Evolutionary conservation across 2,797 vertebrate genomes (phyloP).

Genomic region (Pangasius djambal): DNA sequence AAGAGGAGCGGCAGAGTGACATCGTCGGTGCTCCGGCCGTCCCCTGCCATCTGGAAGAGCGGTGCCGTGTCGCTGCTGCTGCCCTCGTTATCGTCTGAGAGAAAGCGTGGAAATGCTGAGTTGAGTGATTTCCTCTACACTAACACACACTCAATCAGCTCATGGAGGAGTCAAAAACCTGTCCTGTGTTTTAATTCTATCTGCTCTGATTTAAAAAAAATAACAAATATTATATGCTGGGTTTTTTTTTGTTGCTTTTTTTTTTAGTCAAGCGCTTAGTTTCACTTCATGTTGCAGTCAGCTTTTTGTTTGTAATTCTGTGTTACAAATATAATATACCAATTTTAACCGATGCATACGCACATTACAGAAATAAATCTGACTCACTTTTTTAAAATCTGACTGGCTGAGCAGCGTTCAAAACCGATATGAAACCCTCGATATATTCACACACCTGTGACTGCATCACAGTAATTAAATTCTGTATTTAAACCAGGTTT

Average conservation of each 20-base stretch:
- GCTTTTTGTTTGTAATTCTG: no score
- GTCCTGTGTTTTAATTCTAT: neutral
- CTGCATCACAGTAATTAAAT: neutral
- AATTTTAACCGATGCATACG: no score
- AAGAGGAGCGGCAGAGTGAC: conserved; percentile 93
- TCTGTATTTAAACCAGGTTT: neutral
- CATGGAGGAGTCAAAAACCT: neutral
- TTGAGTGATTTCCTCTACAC: neutral
- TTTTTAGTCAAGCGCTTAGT: no score
- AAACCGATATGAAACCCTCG: neutral
- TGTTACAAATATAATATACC: no score
- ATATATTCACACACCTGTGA: neutral
- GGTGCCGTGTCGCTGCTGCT: conserved; percentile 98
- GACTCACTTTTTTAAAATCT: neutral
- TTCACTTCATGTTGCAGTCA: neutral
- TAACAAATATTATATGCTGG: no score
- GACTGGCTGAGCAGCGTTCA: neutral
- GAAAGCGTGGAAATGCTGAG: neutral
- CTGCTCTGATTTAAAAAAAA: neutral
- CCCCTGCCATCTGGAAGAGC: conserved; percentile 98
- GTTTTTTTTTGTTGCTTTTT: no score
- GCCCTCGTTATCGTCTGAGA: conserved; percentile 94
- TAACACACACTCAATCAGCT: neutral
- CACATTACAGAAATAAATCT: no score
- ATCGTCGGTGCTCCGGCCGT: conserved; percentile 93